Evolutionary conservation across 2,888 invertebrate species (phyloP).

Genomic region (Osedax frankpressi): DNA sequence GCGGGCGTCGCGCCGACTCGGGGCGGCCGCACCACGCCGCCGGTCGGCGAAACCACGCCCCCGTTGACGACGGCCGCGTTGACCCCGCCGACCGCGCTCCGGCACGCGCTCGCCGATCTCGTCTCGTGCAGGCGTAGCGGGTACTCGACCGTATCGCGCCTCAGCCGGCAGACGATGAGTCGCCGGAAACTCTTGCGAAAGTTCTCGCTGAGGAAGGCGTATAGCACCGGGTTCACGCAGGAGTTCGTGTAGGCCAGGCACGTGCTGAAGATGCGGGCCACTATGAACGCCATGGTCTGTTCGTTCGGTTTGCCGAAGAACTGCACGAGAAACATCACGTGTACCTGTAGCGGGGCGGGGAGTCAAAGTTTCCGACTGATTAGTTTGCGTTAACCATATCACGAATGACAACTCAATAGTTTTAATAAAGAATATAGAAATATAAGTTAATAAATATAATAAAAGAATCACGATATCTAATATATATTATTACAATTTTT

Average conservation of each 20-base stretch:
- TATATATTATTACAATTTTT: too few relatives aligned
- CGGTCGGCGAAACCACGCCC: too few relatives aligned
- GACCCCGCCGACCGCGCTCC: too few relatives aligned
- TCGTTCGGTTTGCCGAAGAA: slow-evolving; percentile 58
- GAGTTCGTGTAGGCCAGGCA: slow-evolving; percentile 73
- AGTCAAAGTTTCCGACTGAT: background rate
- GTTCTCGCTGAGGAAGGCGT: slow-evolving; percentile 84
- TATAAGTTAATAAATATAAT: too few relatives aligned
- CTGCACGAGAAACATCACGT: slow-evolving; percentile 59
- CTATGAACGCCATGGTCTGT: slow-evolving; percentile 51
- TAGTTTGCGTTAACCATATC: too few relatives aligned
- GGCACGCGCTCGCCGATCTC: background rate
- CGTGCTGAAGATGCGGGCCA: slow-evolving; percentile 40
- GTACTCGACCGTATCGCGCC: background rate
- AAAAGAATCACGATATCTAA: too few relatives aligned
- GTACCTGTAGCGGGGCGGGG: slow-evolving; percentile 48
- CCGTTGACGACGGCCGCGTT: too few relatives aligned
- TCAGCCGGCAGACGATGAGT: slow-evolving; percentile 33
- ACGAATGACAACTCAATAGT: too few relatives aligned
- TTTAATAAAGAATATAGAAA: too few relatives aligned
- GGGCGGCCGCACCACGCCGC: too few relatives aligned
- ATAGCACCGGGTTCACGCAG: slow-evolving; percentile 83
- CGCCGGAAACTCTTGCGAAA: slow-evolving; percentile 72
- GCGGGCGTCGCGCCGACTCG: too few relatives aligned
- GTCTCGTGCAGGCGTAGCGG: background rate